Evolutionary conservation across 1,140 invertebrate species (phyloP), one percentile per base, ranked within the genome.

Genomic region (Batillaria attramentaria): DNA sequence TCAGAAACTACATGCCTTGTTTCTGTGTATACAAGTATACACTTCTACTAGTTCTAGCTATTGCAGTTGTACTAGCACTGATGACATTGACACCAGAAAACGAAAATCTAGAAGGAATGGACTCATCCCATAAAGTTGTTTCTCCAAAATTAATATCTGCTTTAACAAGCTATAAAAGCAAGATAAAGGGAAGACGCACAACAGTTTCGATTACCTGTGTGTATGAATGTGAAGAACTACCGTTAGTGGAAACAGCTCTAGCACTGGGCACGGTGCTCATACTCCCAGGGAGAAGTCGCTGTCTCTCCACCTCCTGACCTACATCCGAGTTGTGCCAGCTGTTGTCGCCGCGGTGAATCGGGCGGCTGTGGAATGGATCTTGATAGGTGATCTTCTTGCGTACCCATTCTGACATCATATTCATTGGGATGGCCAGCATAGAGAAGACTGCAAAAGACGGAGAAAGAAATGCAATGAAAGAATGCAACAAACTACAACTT

Each of bases 371-470:
- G 37, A 60, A 75, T 28, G 60, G 50, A n/a, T 75, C 73, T n/a
- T 75, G 73, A 16, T 18, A 37, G 16, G 62, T 39, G 1, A 57
- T 62, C 39, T 75, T 75, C 57, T 65, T 75, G 65, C 76, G 66
- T 0, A 78, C 76, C 76, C 76, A 78, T 43, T 78, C 66, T 39
- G 76, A 50, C 76, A 78, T 78, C 76, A 57, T 70, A 60, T 33
- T 78, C 46, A 78, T 72, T 50, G 76, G 76, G n/a, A 70, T 31
- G 6, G 43, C 57, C 62, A 78, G 24, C 33, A 57, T 41, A 8
- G 76, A 54, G 42, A 69, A 57, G 20, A 78, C 76, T 78, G 66
- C 42, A 50, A 16, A 41, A 76, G 39, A 76, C 57, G 33, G 20
- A 74, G 39, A 74, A 60, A 70, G 39, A 20, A 3, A 3, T 33